Evolutionary conservation across 2,888 invertebrate species (phyloP).

Genomic region (Spicauda simplicius): DNA sequence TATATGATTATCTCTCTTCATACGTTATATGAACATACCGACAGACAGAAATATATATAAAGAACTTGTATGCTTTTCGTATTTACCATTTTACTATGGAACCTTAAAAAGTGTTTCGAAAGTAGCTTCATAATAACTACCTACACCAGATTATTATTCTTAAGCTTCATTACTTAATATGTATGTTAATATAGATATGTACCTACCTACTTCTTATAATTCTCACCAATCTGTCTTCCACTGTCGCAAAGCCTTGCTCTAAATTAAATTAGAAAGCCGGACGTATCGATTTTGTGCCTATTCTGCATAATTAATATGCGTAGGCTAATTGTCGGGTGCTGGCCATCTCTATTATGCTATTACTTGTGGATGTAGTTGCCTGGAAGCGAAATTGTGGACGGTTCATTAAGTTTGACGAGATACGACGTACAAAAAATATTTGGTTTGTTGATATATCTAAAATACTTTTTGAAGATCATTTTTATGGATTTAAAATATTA

Average conservation of each 20-base stretch:
- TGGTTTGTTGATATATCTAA: no score
- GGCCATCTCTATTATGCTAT: conserved; percentile 69
- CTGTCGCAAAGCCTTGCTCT: conserved; percentile 60
- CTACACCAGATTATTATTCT: neutral
- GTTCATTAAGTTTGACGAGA: no score
- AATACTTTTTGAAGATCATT: no score
- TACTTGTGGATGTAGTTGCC: conserved; percentile 44
- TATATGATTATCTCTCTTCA: no score
- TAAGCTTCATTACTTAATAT: neutral
- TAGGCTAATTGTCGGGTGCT: conserved; percentile 75
- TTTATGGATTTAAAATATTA: no score
- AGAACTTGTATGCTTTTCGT: no score
- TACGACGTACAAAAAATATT: no score
- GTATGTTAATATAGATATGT: conserved; percentile 1
- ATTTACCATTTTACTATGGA: neutral
- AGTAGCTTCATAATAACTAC: neutral
- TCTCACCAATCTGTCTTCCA: conserved; percentile 43
- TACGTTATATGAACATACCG: no score
- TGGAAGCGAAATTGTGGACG: conserved; percentile 48
- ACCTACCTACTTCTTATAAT: neutral
- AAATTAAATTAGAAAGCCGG: conserved; percentile 78
- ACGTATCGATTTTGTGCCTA: conserved; percentile 63
- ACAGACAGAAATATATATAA: no score
- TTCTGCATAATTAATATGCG: conserved; percentile 73
- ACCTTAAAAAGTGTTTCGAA: neutral